Base-by-base conservation (phyloP, 1,140 invertebrate species). In the Drepana arcuata region DNA sequence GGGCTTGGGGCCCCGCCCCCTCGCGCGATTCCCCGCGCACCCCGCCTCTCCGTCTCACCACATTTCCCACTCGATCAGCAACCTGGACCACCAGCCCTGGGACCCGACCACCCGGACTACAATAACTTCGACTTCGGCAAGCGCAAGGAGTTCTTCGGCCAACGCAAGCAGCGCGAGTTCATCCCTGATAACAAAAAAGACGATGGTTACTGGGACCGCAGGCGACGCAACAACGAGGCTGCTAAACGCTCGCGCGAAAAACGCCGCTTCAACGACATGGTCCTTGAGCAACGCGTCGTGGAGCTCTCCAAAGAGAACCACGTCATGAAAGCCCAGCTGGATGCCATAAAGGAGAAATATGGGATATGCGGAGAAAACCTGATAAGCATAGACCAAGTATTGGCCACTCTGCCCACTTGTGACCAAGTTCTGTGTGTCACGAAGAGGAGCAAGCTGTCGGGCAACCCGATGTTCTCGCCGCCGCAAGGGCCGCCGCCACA, bases 161-260 rank as follows among this genome's bases (percentile, higher is more conserved):
- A 95, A 57, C 87, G 96, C 35, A 98, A 98, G 64, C 95, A 97
- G 67, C 87, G 96, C 1, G 96, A 98, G 67, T 98, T 98, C 75
- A 98, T 97, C 33, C 96, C 96, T 0, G 96, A 98, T 60, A 95
- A 91, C 71, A 97, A 96, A 64, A 99, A 99, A 73, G 96, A 99
- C 62, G 94, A 97, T 53, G 94, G 92, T 54, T 99, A 99, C 80
- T 99, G 97, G 97, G 96, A 98, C 77, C 87, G 96, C 15, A 86
- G 97, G 24, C 86, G 95, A 24, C 88, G 96, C 16, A 99, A 99
- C 82, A 99, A 99, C 78, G 96, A 98, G 74, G 94, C 97, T 0
- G 97, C 95, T 14, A 95, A 97, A 67, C 84, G 96, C 2, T 98
- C 95, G 1, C 86, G 97, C 1, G 96, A 99, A 75, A 99, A 99